Base-by-base conservation (phyloP, 2,797 vertebrate genomes). In the Gallirallus australis region DNA sequence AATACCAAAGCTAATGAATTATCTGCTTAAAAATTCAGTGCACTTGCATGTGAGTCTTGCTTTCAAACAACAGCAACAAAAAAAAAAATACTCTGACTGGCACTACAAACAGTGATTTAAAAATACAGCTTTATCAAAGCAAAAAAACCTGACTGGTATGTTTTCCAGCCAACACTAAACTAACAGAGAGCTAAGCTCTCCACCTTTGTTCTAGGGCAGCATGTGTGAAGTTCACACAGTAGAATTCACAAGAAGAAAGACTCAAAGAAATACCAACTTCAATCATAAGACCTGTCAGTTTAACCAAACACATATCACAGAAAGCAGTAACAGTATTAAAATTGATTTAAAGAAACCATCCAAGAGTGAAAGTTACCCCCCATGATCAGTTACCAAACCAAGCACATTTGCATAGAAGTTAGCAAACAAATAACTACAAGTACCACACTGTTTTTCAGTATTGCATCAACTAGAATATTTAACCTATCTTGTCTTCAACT, bases 171-270 rank as follows among this genome's bases (percentile, higher is more conserved):
- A 84, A 13, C 33, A 35, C 31, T 70, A 47, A 90, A 73, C 61
- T 42, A 94, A 79, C 85, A 94, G 54, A 90, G 82, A 88, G 90
- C 48, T 53, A 68, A 82, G 93, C 91, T 52, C 65, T 86, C 61
- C 86, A 79, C 91, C 75, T 90, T 93, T 93, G 86, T 94, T 95
- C 90, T 90, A 80, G 88, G 91, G 65, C 91, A 94, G 86, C 86
- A 54, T 61, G 84, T 96, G 93, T 90, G 82, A 84, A 92, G 64
- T 78, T 95, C 90, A 80, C 93, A 93, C 35, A 68, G 93, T 3
- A 57, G 81, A 89, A 89, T 82, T 93, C 89, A 90, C 68, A 84
- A 50, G 54, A 77, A 90, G 60, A 94, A 70, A 85, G 65, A 66
- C 63, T 40, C 47, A 89, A 80, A 91, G 75, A 89, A 94, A 82